phyloP scores from a whole-genome alignment of 2,797 vertebrate species.

The Enteromius mattozi region DNA sequence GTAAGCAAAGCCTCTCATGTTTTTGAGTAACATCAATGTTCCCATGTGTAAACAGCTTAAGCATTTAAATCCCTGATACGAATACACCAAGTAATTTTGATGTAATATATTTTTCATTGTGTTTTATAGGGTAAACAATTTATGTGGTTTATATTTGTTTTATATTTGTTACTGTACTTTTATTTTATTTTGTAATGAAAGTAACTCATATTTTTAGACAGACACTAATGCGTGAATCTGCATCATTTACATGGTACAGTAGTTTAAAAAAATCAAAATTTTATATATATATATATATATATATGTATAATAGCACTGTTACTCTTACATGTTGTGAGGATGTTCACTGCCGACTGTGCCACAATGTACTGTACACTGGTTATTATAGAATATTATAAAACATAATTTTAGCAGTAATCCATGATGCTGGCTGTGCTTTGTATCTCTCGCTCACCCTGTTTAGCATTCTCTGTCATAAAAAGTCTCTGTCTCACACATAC shows the following conservation, averaged over 20 bases:
- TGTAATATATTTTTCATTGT: not conserved
- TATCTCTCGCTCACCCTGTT: not conserved
- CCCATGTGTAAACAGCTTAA: not conserved
- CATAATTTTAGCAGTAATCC: not conserved
- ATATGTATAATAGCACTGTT: not conserved
- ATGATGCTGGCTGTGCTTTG: not conserved
- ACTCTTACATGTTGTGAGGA: not conserved
- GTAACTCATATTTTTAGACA: not conserved
- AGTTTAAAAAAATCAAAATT: too few relatives aligned
- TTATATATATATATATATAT: too few relatives aligned
- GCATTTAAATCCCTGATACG: not conserved
- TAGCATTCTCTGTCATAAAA: not conserved
- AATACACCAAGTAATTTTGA: not conserved
- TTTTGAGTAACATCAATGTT: not conserved
- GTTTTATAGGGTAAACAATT: not conserved
- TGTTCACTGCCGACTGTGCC: not conserved
- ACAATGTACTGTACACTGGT: not conserved
- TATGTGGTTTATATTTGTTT: too few relatives aligned
- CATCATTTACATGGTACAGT: not conserved
- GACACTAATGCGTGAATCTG: not conserved
- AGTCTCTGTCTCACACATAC: not conserved
- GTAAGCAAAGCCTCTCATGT: not conserved
- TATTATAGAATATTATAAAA: conserved; percentile 1
- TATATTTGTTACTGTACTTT: not conserved
- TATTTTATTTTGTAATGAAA: not conserved